A percentile compares a stretch with the other conserved stretches of the same genome.
Conservation (phyloP, 92 coral and sea anemone species). For the Parazoanthus darwini region DNA sequence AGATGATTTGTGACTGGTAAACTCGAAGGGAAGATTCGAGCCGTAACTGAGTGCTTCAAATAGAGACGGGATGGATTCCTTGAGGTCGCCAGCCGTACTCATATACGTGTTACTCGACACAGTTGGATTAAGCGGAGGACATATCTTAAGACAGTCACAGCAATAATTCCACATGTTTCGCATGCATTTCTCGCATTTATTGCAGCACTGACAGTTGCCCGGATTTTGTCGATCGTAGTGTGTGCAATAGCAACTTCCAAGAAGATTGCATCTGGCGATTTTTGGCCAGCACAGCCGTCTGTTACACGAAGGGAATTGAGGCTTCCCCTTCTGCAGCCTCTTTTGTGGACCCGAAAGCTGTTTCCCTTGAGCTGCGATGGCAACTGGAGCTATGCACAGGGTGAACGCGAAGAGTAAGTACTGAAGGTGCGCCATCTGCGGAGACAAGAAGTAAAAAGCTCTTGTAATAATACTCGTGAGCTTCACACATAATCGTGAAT, state of each 20-base stretch:
- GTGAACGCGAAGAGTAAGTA: not conserved
- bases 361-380: not conserved
- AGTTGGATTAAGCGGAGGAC: constrained; percentile 41
- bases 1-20: not conserved
- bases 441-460: not conserved
- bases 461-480: not conserved
- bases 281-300: constrained; percentile 7
- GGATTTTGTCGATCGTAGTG: not conserved
- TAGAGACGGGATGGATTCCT: constrained; percentile 63
- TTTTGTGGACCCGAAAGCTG: not conserved
- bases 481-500: not conserved
- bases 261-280: constrained; percentile 14
- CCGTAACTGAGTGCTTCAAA: constrained; percentile 72
- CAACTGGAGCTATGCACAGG: not conserved
- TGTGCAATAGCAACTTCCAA: not conserved
- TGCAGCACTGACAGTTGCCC: constrained; percentile 57
- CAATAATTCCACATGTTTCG: constrained; percentile 69
- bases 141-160: constrained; percentile 72
- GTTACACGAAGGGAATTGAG: constrained; percentile 10
- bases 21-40: constrained; percentile 49
- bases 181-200: constrained; percentile 64
- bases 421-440: not conserved
- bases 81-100: constrained; percentile 59
- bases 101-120: constrained; percentile 23
- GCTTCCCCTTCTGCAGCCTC: not conserved